phyloP scores from a whole-genome alignment of 2,797 vertebrate species.

The Poecilia gillii region DNA sequence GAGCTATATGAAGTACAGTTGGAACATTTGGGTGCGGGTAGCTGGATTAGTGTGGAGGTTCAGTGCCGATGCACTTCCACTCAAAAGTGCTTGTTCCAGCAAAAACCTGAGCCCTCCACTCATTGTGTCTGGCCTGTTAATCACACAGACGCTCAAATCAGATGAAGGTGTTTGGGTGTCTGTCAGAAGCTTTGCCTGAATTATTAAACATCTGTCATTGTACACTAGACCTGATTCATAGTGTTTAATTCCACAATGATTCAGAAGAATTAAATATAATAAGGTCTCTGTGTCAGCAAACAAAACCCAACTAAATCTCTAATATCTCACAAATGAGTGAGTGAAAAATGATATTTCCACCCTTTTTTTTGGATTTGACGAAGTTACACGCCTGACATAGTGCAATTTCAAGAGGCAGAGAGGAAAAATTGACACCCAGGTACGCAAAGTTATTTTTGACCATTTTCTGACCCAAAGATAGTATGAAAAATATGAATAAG shows the following conservation, averaged over 20 bases:
- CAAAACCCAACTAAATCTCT: not conserved
- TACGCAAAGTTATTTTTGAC: not conserved
- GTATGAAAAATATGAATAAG: not conserved
- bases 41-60: slow-evolving; percentile 53
- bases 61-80: slow-evolving; percentile 43
- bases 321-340: not conserved
- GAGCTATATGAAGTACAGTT: slow-evolving; percentile 62
- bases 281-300: not conserved
- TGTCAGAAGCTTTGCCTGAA: slow-evolving; percentile 38
- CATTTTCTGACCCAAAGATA: not conserved
- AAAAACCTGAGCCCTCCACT: slow-evolving; percentile 18
- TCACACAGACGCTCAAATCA: slow-evolving; percentile 33
- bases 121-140: slow-evolving; percentile 26
- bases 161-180: slow-evolving; percentile 42
- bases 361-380: not conserved
- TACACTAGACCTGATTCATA: slow-evolving; percentile 34
- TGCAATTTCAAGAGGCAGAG: not conserved
- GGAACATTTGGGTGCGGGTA: slow-evolving; percentile 41
- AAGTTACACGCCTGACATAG: not conserved
- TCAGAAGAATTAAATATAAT: slow-evolving; percentile 29
- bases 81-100: slow-evolving; percentile 40
- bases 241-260: slow-evolving; percentile 37
- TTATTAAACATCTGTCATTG: slow-evolving; percentile 46
- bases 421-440: not conserved
- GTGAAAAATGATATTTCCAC: not conserved